These are phyloP conservation scores for Cephalopterus ornatus DNA, from an alignment of 2,113 vertebrate genomes.

Conservation along the genomic window DNA sequence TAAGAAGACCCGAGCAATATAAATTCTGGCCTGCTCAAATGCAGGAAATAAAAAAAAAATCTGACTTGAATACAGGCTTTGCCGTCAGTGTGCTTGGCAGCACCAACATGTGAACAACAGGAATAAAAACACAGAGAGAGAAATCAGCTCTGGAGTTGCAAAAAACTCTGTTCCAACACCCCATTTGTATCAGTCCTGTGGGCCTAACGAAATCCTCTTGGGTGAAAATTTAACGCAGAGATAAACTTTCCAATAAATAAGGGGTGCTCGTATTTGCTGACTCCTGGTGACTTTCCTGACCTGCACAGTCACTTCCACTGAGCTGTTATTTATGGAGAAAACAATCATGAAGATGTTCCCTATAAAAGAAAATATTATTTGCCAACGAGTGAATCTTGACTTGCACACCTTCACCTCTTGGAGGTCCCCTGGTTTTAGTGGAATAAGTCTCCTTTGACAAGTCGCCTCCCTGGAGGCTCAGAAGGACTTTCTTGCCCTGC, in stretches of 20 bases:
- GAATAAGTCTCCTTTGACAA: not conserved
- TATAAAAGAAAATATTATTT: conserved; percentile 25
- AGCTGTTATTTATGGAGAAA: conserved; percentile 5
- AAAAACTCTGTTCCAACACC: not conserved
- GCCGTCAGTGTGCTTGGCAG: not conserved
- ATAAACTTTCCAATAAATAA: conserved; percentile 62
- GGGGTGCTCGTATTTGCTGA: not conserved
- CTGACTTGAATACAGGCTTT: conserved; percentile 49
- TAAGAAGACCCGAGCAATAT: conserved; percentile 75
- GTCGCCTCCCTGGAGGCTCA: not conserved
- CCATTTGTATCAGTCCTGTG: conserved; percentile 19
- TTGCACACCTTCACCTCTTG: not conserved
- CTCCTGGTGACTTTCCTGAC: conserved; percentile 15
- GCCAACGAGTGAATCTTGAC: not conserved
- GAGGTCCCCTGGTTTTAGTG: not conserved
- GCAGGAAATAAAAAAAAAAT: conserved; percentile 63
- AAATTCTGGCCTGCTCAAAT: conserved; percentile 76
- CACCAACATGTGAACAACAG: not conserved
- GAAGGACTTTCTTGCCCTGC: not conserved
- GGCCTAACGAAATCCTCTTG: conserved; percentile 49
- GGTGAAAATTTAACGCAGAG: conserved; percentile 53
- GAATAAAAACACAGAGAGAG: not conserved
- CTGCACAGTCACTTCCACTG: not conserved
- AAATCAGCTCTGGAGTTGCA: conserved; percentile 25
- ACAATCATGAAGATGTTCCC: not conserved